Base-by-base conservation (phyloP, 2,797 vertebrate species). In the Eulemur coronatus region DNA sequence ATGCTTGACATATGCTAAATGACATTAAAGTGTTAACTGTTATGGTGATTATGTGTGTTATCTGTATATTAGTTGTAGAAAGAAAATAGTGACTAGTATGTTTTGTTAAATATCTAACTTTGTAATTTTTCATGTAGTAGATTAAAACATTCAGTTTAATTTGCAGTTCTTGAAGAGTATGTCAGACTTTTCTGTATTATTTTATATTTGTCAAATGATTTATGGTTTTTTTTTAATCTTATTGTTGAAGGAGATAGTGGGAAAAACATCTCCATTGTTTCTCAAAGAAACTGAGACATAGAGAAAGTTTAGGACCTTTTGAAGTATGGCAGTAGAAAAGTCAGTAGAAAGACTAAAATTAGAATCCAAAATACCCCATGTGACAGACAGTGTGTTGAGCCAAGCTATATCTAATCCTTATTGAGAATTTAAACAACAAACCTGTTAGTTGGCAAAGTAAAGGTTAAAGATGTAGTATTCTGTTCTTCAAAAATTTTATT, bases 181-280 rank as follows among this genome's bases (percentile, higher is more conserved):
- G 20, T 75, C 35, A 89, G 11, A 65, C 12, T 38, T 94, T 89
- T 82, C 86, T 63, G 24, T 88, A 65, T 35, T 41, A 90, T 96
- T 95, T 97, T 94, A 6, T 82, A 79, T 95, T 94, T 87, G 41
- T 12, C n/a, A 79, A 38, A 82, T 84, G 67, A 14, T 94, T 95
- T 81, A 73, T 9, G 59, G 82, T 59, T 30, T 50, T 43, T 61
- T 30, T 24, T 89, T 92, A 46, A 80, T 89, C 50, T 67, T 92
- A 79, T 11, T 94, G 2, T 84, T 95, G 46, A 75, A 41, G 67
- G 41, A 65, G 13, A 69, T 63, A 33, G 48, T 59, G 5, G 6
- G 26, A 41, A 67, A 63, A 90, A 59, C 24, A 75, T 91, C 38
- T 8, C 5, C 38, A 10, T 89, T 92, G 11, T 95, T 91, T 85